A percentile compares a stretch with the other conserved stretches of the same genome.
Conservation (phyloP, 2,113 vertebrate genomes). For the Eulemur macaco region DNA sequence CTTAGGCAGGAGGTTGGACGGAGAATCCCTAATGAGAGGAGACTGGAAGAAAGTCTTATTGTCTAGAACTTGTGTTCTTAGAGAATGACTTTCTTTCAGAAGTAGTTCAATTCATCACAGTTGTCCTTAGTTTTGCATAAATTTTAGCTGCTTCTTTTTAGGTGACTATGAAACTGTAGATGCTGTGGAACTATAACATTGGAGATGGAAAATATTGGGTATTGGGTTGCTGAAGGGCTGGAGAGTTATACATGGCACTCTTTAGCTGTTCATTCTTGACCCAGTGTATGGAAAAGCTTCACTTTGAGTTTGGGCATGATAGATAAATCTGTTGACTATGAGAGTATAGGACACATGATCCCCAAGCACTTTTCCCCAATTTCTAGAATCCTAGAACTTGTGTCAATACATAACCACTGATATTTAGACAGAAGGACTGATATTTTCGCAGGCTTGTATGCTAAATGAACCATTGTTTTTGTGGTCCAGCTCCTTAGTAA, state of each 20-base stretch:
- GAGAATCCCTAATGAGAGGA: not conserved
- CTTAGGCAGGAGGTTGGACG: not conserved
- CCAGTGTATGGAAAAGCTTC: not conserved
- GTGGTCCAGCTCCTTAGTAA: not conserved
- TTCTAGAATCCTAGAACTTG: not conserved
- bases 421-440: not conserved
- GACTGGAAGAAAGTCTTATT: not conserved
- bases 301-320: not conserved
- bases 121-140: not conserved
- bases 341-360: not conserved
- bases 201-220: not conserved
- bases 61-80: not conserved
- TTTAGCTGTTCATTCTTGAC: not conserved
- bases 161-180: not conserved
- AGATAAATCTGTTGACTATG: not conserved
- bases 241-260: not conserved
- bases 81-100: conserved; percentile 28
- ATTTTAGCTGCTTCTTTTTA: not conserved
- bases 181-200: not conserved
- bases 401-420: not conserved
- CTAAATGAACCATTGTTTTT: not conserved
- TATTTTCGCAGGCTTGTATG: not conserved
- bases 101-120: not conserved
- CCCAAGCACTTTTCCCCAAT: not conserved
- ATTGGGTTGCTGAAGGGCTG: not conserved